These are phyloP conservation scores for Xestia c-nigrum DNA, from an alignment of 2,888 invertebrate species.

Conservation along the genomic window DNA sequence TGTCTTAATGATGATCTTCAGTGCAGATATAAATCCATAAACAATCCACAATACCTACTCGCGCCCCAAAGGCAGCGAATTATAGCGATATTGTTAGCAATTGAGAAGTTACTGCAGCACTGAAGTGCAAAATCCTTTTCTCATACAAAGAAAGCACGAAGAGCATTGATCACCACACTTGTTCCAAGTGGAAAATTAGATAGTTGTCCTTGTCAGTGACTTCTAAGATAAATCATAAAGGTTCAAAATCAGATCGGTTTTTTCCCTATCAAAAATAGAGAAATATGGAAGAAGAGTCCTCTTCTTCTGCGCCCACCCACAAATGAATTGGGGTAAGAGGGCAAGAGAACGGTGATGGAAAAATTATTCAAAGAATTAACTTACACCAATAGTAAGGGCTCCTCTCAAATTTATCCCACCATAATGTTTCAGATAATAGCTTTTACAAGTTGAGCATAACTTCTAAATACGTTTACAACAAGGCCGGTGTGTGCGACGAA, in stretches of 20 bases:
- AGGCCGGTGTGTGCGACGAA: slow-evolving; percentile 33
- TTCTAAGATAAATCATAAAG: not conserved
- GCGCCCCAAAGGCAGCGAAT: not conserved
- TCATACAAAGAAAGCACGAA: no score
- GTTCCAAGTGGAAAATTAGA: no score
- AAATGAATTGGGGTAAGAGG: no score
- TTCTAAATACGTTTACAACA: slow-evolving; percentile 61
- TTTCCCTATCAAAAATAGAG: not conserved
- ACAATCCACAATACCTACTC: not conserved
- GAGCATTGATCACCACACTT: no score
- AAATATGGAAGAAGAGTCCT: no score
- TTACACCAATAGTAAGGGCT: slow-evolving; percentile 40
- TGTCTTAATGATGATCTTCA: not conserved
- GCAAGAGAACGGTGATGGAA: no score
- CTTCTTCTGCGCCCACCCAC: no score
- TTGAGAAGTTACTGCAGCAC: not conserved
- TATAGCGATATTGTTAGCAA: not conserved
- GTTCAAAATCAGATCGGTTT: not conserved
- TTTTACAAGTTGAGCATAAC: slow-evolving; percentile 67
- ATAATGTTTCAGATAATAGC: slow-evolving; percentile 68
- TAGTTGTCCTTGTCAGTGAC: not conserved
- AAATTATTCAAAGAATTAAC: not conserved
- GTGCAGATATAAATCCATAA: no score
- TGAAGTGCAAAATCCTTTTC: not conserved
- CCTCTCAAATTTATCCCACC: slow-evolving; percentile 55